These are phyloP conservation scores for Aptenodytes patagonicus DNA, from an alignment of 2,113 vertebrate species.

Conservation along the genomic window DNA sequence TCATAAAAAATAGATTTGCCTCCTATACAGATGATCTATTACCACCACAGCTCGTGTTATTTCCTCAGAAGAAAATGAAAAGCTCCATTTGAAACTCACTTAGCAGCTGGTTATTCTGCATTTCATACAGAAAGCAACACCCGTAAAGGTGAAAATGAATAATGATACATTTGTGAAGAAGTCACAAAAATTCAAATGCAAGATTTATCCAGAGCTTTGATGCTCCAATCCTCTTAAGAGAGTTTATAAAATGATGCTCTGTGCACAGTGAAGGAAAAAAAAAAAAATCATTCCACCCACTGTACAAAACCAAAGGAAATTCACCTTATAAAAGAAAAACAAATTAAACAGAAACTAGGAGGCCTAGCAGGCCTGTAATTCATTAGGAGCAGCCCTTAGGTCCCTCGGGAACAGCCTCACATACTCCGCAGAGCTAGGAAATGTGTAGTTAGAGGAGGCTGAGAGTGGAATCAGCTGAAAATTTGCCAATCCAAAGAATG, in stretches of 20 bases:
- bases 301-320: constrained; percentile 4
- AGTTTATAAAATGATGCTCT: constrained; percentile 38
- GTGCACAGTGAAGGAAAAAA: background rate
- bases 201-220: constrained; percentile 50
- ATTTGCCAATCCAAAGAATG: background rate
- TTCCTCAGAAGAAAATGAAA: constrained; percentile 63
- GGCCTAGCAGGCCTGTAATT: background rate
- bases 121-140: constrained; percentile 47
- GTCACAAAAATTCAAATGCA: constrained; percentile 63
- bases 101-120: constrained; percentile 62
- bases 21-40: constrained; percentile 57
- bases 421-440: background rate
- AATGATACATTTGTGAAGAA: constrained; percentile 50
- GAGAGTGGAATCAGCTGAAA: background rate
- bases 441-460: fast-evolving
- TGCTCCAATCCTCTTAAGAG: constrained; percentile 43
- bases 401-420: background rate
- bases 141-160: constrained; percentile 58
- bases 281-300: background rate
- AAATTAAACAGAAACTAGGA: background rate
- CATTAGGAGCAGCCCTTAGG: background rate
- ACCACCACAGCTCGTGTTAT: constrained; percentile 18
- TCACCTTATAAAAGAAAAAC: background rate
- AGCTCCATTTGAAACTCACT: constrained; percentile 61
- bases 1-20: constrained; percentile 50